Evolutionary conservation across 2,888 invertebrate genomes (phyloP).

Genomic region (Cataglyphis cursor): DNA sequence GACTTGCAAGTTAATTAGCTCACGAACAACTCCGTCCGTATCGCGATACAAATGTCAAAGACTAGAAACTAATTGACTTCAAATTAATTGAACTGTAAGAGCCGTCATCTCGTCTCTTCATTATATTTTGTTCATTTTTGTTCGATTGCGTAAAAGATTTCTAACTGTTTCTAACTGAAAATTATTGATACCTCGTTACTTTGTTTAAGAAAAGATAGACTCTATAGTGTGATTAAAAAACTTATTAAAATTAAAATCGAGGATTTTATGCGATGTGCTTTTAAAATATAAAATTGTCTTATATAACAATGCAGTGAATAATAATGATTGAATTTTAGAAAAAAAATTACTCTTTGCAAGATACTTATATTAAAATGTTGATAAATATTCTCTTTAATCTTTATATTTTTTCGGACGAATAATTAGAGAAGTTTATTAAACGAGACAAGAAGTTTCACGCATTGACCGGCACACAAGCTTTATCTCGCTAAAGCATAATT

Average conservation of each 20-base stretch:
- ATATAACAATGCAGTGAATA: not conserved
- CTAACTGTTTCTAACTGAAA: not conserved
- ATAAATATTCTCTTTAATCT: not conserved
- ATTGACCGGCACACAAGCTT: not conserved
- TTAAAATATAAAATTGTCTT: not conserved
- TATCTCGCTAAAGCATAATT: not conserved
- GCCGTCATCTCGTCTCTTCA: not conserved
- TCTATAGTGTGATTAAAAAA: not conserved
- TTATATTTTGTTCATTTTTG: not conserved
- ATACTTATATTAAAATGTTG: not conserved
- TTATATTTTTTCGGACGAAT: not conserved
- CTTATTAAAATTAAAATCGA: conserved; percentile 13
- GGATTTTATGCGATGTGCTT: not conserved
- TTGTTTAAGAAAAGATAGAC: not conserved
- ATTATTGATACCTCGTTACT: not conserved
- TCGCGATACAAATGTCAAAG: not conserved
- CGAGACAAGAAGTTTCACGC: not conserved
- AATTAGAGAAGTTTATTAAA: not conserved
- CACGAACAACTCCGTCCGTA: not conserved
- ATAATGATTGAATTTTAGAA: not conserved
- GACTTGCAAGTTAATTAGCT: not conserved
- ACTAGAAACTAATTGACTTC: not conserved
- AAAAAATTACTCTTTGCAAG: not conserved
- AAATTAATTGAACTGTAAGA: not conserved
- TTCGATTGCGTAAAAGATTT: not conserved